phyloP scores from a whole-genome alignment of 2,113 vertebrate species.

The Mobula hypostoma region DNA sequence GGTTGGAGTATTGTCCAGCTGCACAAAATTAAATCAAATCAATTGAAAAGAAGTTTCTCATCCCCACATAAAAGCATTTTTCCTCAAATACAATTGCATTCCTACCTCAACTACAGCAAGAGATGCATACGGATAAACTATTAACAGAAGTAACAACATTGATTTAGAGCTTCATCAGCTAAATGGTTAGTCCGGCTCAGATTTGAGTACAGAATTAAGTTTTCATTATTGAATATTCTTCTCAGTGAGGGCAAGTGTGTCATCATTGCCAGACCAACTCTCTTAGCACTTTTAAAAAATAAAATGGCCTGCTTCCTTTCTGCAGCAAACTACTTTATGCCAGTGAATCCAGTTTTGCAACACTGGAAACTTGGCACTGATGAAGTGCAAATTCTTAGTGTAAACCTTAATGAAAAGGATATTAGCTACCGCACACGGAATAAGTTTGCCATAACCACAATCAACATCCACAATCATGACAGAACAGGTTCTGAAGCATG shows the following conservation, averaged over 20 bases:
- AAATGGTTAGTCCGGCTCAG: not conserved
- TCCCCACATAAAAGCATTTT: not conserved
- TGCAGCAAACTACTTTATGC: not conserved
- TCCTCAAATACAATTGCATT: not conserved
- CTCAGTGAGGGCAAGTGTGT: constrained; percentile 14
- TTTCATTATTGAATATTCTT: not conserved
- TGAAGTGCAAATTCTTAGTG: not conserved
- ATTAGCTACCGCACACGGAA: not conserved
- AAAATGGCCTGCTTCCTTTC: not conserved
- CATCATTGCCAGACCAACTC: constrained; percentile 1
- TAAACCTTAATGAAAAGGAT: not conserved
- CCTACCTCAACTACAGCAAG: too few relatives aligned
- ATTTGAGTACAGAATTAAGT: not conserved
- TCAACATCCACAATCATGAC: not conserved
- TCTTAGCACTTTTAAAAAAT: not conserved
- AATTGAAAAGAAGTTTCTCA: not conserved
- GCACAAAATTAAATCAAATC: not conserved
- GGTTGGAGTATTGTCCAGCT: not conserved
- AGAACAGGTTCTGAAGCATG: not conserved
- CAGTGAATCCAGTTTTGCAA: not conserved
- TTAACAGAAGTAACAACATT: not conserved
- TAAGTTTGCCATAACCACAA: not conserved
- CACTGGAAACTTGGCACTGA: not conserved
- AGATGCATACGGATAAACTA: not conserved
- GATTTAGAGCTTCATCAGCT: not conserved